These are phyloP conservation scores for Dermolepida albohirtum DNA, from an alignment of 2,888 invertebrate species.

Conservation along the genomic window DNA sequence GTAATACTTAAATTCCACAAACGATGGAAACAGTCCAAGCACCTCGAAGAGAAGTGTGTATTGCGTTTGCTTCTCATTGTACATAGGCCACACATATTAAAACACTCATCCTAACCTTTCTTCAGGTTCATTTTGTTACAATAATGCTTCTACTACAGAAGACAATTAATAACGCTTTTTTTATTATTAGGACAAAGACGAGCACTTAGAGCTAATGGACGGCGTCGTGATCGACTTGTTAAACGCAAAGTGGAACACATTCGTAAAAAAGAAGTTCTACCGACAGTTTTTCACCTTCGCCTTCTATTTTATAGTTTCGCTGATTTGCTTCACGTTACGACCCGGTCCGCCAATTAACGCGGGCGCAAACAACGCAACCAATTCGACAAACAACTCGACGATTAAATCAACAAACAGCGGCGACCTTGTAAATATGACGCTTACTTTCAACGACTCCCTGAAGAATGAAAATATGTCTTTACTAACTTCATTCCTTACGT, in stretches of 20 bases:
- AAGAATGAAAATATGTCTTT: slow-evolving; percentile 31
- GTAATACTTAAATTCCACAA: no score
- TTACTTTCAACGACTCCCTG: slow-evolving; percentile 34
- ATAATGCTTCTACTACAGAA: no score
- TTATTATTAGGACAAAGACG: slow-evolving; percentile 84
- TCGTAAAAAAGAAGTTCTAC: slow-evolving; percentile 94
- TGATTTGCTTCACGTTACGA: slow-evolving; percentile 88
- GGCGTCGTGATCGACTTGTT: slow-evolving; percentile 93
- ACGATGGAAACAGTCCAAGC: no score
- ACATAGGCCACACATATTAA: no score
- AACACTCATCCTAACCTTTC: no score
- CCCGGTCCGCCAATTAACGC: slow-evolving; percentile 76
- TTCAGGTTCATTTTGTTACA: no score
- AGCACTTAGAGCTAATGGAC: slow-evolving; percentile 94
- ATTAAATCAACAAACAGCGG: slow-evolving; percentile 22
- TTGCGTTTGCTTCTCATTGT: no score
- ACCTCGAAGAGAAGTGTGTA: no score
- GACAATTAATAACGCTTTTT: no score
- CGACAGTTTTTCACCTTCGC: slow-evolving; percentile 91
- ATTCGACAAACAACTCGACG: slow-evolving; percentile 43
- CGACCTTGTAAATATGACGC: slow-evolving; percentile 33
- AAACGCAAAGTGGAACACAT: slow-evolving; percentile 98
- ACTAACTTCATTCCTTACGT: not conserved
- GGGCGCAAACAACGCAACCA: slow-evolving; percentile 43
- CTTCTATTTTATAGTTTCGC: slow-evolving; percentile 89